Conservation (phyloP, 2,113 vertebrate species). For the Bos taurus region DNA sequence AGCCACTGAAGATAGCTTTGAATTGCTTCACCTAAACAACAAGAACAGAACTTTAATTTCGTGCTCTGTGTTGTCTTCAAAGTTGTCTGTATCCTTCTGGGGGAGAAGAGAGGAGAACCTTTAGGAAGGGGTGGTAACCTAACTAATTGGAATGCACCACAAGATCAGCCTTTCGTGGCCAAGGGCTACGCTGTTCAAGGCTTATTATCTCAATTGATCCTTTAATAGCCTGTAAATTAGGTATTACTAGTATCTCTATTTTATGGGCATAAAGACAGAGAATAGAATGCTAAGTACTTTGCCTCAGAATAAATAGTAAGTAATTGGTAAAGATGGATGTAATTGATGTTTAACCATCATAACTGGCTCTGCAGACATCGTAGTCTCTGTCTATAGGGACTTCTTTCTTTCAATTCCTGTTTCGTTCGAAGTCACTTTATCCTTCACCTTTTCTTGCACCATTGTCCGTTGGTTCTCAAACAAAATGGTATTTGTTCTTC, state of each 20-base stretch:
- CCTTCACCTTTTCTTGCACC: background rate
- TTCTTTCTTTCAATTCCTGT: background rate
- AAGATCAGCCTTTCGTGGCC: accelerated
- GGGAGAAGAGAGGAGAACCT: background rate
- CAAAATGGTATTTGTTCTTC: accelerated
- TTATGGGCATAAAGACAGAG: background rate
- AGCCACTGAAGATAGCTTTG: too few species aligned
- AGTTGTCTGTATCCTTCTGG: accelerated
- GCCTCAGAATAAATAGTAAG: background rate
- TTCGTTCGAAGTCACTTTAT: accelerated
- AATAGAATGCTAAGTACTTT: background rate
- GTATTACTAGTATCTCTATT: background rate
- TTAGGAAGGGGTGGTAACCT: accelerated
- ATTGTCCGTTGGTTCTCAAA: background rate
- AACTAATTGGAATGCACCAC: accelerated
- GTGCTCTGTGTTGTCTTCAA: accelerated
- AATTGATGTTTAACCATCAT: accelerated
- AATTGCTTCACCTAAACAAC: background rate
- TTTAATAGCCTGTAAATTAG: background rate
- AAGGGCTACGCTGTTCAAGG: accelerated
- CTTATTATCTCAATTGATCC: background rate
- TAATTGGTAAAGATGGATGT: too few species aligned
- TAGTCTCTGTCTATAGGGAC: background rate
- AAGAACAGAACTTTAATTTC: accelerated
- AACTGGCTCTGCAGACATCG: background rate